phyloP scores from a whole-genome alignment of 2,888 invertebrate species.

The Pseudoips prasinana region DNA sequence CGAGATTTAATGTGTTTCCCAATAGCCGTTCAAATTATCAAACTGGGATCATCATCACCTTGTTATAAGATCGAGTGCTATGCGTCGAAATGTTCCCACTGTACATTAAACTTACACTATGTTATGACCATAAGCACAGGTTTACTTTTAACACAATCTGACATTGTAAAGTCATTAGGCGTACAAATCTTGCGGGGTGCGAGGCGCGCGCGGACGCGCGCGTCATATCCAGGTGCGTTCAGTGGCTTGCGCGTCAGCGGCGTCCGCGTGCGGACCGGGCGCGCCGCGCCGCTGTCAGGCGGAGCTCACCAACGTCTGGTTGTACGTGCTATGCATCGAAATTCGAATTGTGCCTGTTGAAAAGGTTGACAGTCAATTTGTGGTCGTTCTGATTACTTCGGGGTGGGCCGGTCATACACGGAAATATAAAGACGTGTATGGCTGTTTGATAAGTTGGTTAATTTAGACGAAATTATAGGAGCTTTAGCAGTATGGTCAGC shows the following conservation, averaged over 20 bases:
- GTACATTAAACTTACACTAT: no score
- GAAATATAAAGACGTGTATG: no score
- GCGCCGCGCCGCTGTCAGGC: conserved; percentile 69
- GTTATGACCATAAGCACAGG: no score
- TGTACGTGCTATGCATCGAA: conserved; percentile 76
- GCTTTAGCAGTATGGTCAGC: no score
- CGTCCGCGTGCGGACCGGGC: conserved; percentile 46
- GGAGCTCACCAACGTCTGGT: conserved; percentile 64
- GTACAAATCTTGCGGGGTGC: conserved; percentile 69
- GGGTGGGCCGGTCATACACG: conserved; percentile 14
- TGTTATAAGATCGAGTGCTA: no score
- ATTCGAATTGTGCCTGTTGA: conserved; percentile 71
- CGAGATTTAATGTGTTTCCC: no score
- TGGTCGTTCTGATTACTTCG: neutral
- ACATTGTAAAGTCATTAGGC: conserved; percentile 33
- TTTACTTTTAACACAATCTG: no score
- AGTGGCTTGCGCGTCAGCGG: conserved; percentile 38
- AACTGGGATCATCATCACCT: no score
- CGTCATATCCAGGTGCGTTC: conserved; percentile 38
- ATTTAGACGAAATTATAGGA: no score
- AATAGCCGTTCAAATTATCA: no score
- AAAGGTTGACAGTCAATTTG: neutral
- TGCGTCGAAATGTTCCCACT: no score
- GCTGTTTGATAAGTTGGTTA: no score
- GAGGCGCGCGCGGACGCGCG: conserved; percentile 40